Percentiles rank a stretch among this genome's conserved stretches.
phyloP scores from a whole-genome alignment of 2,113 vertebrate species.

The Prolemur simus region DNA sequence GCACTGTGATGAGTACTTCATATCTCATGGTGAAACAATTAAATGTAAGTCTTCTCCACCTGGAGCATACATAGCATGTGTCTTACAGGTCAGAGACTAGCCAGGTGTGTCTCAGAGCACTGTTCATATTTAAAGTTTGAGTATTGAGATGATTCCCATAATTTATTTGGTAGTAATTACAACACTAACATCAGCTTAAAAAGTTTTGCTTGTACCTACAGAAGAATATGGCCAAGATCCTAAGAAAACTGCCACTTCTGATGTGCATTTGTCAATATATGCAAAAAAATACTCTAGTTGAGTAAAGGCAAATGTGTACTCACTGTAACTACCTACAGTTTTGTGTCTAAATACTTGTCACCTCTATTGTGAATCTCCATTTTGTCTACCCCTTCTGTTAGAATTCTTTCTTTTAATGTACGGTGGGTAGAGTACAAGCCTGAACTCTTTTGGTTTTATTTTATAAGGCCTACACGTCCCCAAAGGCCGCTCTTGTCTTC shows the following conservation, averaged over 20 bases:
- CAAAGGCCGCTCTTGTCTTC: background rate
- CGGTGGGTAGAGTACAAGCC: background rate
- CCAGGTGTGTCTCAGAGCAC: background rate
- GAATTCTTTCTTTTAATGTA: background rate
- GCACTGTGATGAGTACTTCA: background rate
- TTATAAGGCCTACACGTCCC: background rate
- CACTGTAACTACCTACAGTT: background rate
- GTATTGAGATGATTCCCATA: background rate
- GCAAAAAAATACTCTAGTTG: background rate
- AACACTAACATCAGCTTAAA: background rate
- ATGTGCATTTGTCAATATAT: background rate
- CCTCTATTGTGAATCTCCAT: background rate
- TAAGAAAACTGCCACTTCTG: background rate
- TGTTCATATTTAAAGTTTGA: background rate
- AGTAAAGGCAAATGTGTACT: background rate
- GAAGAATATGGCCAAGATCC: background rate
- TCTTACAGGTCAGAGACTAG: background rate
- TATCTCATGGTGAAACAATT: background rate
- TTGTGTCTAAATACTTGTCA: background rate
- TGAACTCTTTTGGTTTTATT: background rate
- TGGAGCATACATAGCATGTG: background rate
- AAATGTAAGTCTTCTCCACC: background rate
- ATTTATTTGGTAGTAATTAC: background rate
- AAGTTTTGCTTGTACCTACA: background rate
- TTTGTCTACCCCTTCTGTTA: background rate